Base-by-base conservation (phyloP, 2,113 vertebrate genomes). In the Megaceryle torquata region DNA sequence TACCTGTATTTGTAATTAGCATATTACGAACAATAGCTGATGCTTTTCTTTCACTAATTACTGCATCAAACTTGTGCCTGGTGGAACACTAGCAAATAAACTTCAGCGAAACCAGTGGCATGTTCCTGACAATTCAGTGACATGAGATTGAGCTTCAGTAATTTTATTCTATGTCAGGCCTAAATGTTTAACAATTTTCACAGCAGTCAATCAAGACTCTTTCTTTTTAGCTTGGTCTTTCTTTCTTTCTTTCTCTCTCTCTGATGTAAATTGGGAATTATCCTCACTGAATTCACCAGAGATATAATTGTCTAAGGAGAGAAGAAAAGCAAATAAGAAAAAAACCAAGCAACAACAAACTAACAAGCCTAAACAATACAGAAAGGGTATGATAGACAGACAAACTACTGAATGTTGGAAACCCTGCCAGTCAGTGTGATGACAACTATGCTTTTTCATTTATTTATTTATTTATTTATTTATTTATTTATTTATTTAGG, bases 111-210 rank as follows among this genome's bases (percentile, higher is more conserved):
- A 71, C 16, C 29, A 95, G 14, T 57, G 43, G 9, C n/a, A 46
- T 35, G 19, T 81, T 87, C 80, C 72, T 91, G 61, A 78, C 1
- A 1, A 59, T 59, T 63, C 28, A 63, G 21, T 65, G 54, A 71
- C 35, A 76, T 28, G 33, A 76, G 16, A 91, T 5, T 50, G 57
- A 88, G 50, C 9, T 84, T 86, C 35, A 54, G 57, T 64, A 79
- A 82, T 88, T 82, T 83, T 77, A 78, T 79, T 92, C 44, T 15
- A 6, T 64, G 50, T 85, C 70, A 88, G 57, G 31, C 9, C 39
- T 91, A 53, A 65, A 54, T 80, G 41, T 94, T 96, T 85, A 93
- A 89, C 48, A 68, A 67, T 92, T 86, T 95, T 93, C 69, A 67
- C 59, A 89, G 57, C 50, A 93, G 43, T 82, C 70, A 26, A 46